Percentiles rank a stretch among this genome's conserved stretches.
phyloP scores from a whole-genome alignment of 2,113 vertebrate species.

The Galeopterus variegatus region DNA sequence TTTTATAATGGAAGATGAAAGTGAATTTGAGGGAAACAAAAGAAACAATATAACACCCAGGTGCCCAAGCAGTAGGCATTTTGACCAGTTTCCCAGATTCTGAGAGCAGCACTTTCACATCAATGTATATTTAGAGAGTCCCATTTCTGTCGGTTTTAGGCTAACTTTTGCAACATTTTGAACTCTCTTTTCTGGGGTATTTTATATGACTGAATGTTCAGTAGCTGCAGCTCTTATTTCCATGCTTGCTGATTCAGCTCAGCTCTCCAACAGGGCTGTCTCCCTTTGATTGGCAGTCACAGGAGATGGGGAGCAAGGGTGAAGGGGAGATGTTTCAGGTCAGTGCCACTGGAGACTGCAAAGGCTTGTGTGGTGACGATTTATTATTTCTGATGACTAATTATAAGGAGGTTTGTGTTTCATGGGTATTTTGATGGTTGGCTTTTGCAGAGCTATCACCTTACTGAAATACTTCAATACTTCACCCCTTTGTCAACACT shows the following conservation, averaged over 20 bases:
- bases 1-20: conserved; percentile 65
- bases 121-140: background rate
- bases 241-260: conserved; percentile 77
- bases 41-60: background rate
- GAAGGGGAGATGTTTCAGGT: conserved; percentile 31
- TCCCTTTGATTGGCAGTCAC: conserved; percentile 80
- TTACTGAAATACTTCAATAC: conserved; percentile 61
- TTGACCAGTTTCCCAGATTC: background rate
- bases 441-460: conserved; percentile 68
- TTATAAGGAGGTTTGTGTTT: conserved; percentile 80
- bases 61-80: no score
- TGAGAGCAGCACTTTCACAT: background rate
- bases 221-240: conserved; percentile 62
- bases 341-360: conserved; percentile 58
- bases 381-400: conserved; percentile 86
- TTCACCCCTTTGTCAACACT: conserved; percentile 65
- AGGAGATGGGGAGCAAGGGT: background rate
- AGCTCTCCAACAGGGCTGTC: conserved; percentile 73
- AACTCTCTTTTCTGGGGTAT: conserved; percentile 58
- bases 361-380: conserved; percentile 57
- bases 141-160: background rate
- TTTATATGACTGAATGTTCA: conserved; percentile 71
- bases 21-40: conserved; percentile 11
- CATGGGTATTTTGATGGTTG: conserved; percentile 62
- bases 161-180: conserved; percentile 26